Base-by-base conservation (phyloP, 2,797 vertebrate genomes). In the Macrochelys suwanniensis region DNA sequence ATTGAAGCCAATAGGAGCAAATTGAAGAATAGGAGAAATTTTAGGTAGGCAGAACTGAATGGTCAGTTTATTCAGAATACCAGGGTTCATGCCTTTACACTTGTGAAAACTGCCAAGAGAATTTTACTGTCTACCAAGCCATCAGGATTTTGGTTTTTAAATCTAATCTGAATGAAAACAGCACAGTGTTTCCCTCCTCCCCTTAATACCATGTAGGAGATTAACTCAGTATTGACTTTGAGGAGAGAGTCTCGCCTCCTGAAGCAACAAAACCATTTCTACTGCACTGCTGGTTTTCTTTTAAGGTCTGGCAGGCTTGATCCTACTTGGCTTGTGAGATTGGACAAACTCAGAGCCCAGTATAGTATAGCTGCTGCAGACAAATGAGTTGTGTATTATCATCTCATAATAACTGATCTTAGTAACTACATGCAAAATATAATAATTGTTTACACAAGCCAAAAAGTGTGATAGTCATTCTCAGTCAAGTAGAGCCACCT, bases 401-500 rank as follows among this genome's bases (percentile, higher is more conserved):
- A 37, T 71, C n/a, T 37, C 65, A 37, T 71, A 71, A 71, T 42
- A 71, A n/a, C 65, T 23, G n/a, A 71, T 71, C n/a, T 71, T 71
- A 42, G n/a, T 42, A 71, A 71, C 37, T 71, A 71, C 37, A 71
- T 42, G n/a, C n/a, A 71, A 71, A 42, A 21, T 23, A 68, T 17
- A 37, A n/a, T 37, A 68, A 68, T 68, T 37, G n/a, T 71, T 71
- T 71, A 71, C 19, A 21, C 33, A 23, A 37, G 19, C 65, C 80
- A 37, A 78, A 92, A 80, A 37, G 80, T 33, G 71, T 83, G 47
- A 33, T 50, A 51, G 42, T 1, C 5, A 89, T 92, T 95, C 90
- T 96, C 85, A 83, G 82, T 90, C 85, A 92, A 84, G 91, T 92
- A 53, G 53, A 97, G 97, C 97, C 95, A 96, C 89, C 97, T 96